A percentile compares a stretch with the other conserved stretches of the same genome.
Conservation (phyloP, 2,113 vertebrate species). For the Salminus brasiliensis region DNA sequence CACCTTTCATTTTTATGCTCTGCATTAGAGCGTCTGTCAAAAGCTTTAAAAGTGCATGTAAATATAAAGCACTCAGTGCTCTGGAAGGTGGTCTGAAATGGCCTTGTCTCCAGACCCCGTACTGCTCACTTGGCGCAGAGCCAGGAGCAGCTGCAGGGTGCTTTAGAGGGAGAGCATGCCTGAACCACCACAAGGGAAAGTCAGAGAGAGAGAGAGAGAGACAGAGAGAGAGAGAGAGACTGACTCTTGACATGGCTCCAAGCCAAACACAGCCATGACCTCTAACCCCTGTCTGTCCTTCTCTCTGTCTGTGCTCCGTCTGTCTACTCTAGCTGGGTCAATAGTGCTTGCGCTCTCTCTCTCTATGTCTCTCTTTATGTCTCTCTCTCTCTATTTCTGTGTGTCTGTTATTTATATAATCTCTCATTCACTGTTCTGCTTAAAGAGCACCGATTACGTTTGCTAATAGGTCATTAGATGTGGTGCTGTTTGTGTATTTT, state of each 20-base stretch:
- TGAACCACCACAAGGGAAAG: not conserved
- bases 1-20: too few species aligned
- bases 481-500: constrained; percentile 5
- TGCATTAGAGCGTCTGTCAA: too few species aligned
- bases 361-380: not conserved
- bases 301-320: not conserved
- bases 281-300: not conserved
- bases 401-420: not conserved
- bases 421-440: not conserved
- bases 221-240: constrained; percentile 1
- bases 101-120: not conserved
- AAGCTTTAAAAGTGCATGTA: too few species aligned
- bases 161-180: not conserved
- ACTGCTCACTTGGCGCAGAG: not conserved
- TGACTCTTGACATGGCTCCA: constrained; percentile 12
- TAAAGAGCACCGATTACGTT: not conserved
- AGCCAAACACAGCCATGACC: constrained; percentile 6
- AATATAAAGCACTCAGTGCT: not conserved
- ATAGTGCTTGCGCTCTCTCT: not conserved
- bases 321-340: not conserved
- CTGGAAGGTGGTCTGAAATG: not conserved
- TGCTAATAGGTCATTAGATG: constrained; percentile 27
- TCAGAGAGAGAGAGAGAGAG: not conserved
- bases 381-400: not conserved
- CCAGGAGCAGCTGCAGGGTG: not conserved